Evolutionary conservation across 1,140 invertebrate genomes (phyloP), one percentile per base, ranked within the genome.

Genomic region (Thalassaphorura encarpata): DNA sequence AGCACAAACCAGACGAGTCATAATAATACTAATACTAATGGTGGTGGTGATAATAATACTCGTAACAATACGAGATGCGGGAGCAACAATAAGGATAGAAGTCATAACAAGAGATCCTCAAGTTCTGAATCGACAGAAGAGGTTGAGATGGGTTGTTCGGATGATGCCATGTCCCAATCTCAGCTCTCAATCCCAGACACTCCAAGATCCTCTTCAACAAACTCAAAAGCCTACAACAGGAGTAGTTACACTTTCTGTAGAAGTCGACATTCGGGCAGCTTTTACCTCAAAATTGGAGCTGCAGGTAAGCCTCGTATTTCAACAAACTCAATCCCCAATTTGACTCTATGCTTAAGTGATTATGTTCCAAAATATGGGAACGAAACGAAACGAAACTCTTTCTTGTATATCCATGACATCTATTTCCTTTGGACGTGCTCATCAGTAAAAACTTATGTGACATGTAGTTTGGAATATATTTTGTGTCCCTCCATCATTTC

Each of bases 281-380:
- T 85, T 67, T 85, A 83, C 68, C 73, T 84, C 3, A 84, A 84
- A 73, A 71, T 83, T 59, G 83, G 83, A 60, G 82, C 82, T 50
- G 78, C 81, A 58, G 79, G 82, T 83, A 72, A n/a, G n/a, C n/a
- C n/a, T n/a, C n/a, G n/a, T n/a, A n/a, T n/a, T n/a, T n/a, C n/a
- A n/a, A n/a, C n/a, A n/a, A n/a, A n/a, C n/a, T n/a, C n/a, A n/a
- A n/a, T n/a, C n/a, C n/a, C n/a, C n/a, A n/a, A n/a, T n/a, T n/a
- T n/a, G n/a, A n/a, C n/a, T n/a, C n/a, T n/a, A n/a, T n/a, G n/a
- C n/a, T n/a, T n/a, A n/a, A n/a, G n/a, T n/a, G n/a, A n/a, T n/a
- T n/a, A n/a, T n/a, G n/a, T n/a, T n/a, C n/a, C n/a, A n/a, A n/a
- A n/a, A n/a, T n/a, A n/a, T n/a, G n/a, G n/a, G n/a, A n/a, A n/a